Base-by-base conservation (phyloP, 2,888 invertebrate species). In the Amiota communis region DNA sequence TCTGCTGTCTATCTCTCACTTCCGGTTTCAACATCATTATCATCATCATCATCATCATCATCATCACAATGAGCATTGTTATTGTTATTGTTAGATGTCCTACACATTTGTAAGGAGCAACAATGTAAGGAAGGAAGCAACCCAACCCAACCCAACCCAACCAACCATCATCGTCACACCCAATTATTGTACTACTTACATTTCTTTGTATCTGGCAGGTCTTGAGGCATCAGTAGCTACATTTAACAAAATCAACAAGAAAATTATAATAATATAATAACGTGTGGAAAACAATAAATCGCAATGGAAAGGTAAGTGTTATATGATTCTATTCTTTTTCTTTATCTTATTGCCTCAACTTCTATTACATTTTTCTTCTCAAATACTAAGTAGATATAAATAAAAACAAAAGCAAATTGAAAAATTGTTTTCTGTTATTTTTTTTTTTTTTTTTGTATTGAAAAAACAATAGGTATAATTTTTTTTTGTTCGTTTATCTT, bases 251-350 rank as follows among this genome's bases (percentile, higher is more conserved):
- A 57, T 64, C 63, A 69, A 46, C 64, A 64, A 64, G 20, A 15
- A 59, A 68, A 20, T 51, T 53, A 15, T 69, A 72, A 53, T 9
- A 73, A 36, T 56, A 53, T 47, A 72, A 71, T 51, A 72, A 64
- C 64, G 57, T 53, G 49, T 23, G 72, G 71, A 65, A 72, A 75
- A 78, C 76, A 78, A 76, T 78, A 79, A 78, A 78, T 81, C 81
- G 78, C 78, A 76, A 81, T 81, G 81, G 81, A 78, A 80, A 81
- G 81, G 81, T 81, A 76, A 80, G 81, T 81, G 72, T 65, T 73
- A 49, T 70, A 4, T 15, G 11, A 36, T 36, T 36, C 36, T 36
- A 36, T 36, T 36, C 36, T 6, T 64, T 74, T 48, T 73, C 59
- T 71, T 70, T 17, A 17, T 12, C 57, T 71, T 2, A 10, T 67